Evolutionary conservation across 2,113 vertebrate genomes (phyloP), one percentile per base, ranked within the genome.

Genomic region (Arvicanthis niloticus): DNA sequence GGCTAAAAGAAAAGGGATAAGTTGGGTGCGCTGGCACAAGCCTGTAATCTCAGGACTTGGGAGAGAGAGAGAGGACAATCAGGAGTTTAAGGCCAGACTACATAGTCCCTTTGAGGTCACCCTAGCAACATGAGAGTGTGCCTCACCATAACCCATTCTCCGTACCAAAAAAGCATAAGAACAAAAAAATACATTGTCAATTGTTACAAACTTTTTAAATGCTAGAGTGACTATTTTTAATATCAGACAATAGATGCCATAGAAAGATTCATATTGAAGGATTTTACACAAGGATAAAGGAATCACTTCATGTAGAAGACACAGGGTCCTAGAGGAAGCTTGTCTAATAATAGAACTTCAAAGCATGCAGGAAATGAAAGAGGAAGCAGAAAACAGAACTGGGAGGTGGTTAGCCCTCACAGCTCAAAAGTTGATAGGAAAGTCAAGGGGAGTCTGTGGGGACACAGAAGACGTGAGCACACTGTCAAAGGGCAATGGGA

Each of bases 231-330:
- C 62, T 77, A 68, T 70, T 58, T 58, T 93, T 88, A 94, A 51
- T 70, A 68, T 75, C 26, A 91, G 29, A 17, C 77, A 94, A 89
- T 53, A 87, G 48, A 94, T 34, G 75, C 10, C 31, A 70, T 13
- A 89, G 67, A 65, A 76, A 93, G 67, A 6, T 88, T 91, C 58
- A 24, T 80, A 62, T 88, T 78, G 56, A 96, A 31, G 26, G 90
- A 88, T 95, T 91, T 86, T 87, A 88, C 26, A 37, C 22, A 56
- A 67, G 53, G 15, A 89, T 73, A 93, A 94, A 95, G 78, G 21
- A 5, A 82, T 67, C 24, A 37, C 24, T 68, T 96, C 19, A 67
- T 56, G 12, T 34, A 42, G 60, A 91, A 95, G 31, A 34, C 24
- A 13, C 48, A 73, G 45, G 40, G 17, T 77, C 70, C 67, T 86